A percentile compares a stretch with the other conserved stretches of the same genome.
phyloP scores from a whole-genome alignment of 2,113 vertebrate species.

The Halcyon malimbica region DNA sequence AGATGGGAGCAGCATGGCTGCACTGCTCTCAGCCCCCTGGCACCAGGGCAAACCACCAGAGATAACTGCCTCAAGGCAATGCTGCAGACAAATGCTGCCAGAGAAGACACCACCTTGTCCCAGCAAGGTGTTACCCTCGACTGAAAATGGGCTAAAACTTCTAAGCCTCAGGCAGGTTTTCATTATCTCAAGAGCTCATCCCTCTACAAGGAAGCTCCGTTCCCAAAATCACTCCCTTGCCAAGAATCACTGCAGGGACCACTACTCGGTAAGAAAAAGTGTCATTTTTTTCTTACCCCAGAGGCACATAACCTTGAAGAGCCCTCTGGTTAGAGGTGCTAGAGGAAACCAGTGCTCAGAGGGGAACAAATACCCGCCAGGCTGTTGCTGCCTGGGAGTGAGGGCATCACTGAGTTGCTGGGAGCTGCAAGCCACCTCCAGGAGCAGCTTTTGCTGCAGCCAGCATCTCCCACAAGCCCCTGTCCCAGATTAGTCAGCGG shows the following conservation, averaged over 20 bases:
- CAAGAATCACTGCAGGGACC: not conserved
- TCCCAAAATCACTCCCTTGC: rapidly evolving
- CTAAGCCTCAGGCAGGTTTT: not conserved
- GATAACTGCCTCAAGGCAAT: rapidly evolving
- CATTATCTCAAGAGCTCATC: not conserved
- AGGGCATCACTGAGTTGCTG: rapidly evolving
- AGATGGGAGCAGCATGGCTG: rapidly evolving
- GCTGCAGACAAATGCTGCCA: rapidly evolving
- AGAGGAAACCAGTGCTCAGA: not conserved
- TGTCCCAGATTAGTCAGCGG: not conserved
- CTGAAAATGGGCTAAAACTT: not conserved
- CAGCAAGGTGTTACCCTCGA: not conserved
- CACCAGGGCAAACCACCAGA: rapidly evolving
- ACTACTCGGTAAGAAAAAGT: not conserved
- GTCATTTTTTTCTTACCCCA: not conserved
- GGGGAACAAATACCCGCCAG: rapidly evolving
- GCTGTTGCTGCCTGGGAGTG: rapidly evolving
- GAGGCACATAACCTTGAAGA: rapidly evolving
- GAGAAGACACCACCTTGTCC: not conserved
- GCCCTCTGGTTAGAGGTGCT: not conserved
- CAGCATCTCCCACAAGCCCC: not conserved
- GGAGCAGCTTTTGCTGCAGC: not conserved
- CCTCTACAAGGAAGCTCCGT: not conserved
- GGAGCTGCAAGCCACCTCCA: not conserved
- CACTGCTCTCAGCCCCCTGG: not conserved